These are phyloP conservation scores for Drosophila mayri DNA, from an alignment of 1,140 invertebrate genomes.

Conservation along the genomic window DNA sequence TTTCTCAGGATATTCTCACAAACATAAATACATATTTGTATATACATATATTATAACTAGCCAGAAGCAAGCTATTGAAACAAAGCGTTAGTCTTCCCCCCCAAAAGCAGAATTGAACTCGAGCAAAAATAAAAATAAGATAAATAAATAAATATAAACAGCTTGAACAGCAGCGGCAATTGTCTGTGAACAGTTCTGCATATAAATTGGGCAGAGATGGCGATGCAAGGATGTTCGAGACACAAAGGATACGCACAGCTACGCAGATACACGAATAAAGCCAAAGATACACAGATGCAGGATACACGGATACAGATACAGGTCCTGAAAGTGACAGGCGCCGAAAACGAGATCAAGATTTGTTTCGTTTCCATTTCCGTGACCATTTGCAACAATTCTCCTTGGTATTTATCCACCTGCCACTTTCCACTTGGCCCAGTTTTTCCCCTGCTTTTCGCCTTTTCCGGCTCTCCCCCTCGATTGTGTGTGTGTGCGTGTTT, in stretches of 20 bases:
- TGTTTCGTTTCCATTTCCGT: conserved; percentile 68
- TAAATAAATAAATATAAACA: conserved; percentile 30
- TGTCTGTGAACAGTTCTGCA: conserved; percentile 54
- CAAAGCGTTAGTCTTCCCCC: no score
- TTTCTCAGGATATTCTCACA: no score
- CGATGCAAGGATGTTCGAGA: neutral
- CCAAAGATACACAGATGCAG: conserved; percentile 20
- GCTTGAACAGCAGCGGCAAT: conserved; percentile 48
- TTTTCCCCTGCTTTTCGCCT: neutral
- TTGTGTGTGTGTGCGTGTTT: conserved; percentile 59
- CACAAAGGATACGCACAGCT: conserved; percentile 11
- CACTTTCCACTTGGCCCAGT: conserved; percentile 4
- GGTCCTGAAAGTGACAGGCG: conserved; percentile 29
- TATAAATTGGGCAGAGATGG: conserved; percentile 32
- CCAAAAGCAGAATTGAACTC: no score
- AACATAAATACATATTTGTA: no score
- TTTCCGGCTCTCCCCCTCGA: neutral
- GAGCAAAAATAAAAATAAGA: conserved; percentile 28
- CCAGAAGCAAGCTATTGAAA: no score
- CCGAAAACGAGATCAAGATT: conserved; percentile 59
- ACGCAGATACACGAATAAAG: conserved; percentile 5
- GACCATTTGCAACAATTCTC: conserved; percentile 48
- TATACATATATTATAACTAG: no score
- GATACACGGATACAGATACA: conserved; percentile 1
- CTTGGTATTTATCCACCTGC: conserved; percentile 50